Evolutionary conservation across 2,888 invertebrate genomes (phyloP), one percentile per base, ranked within the genome.

Genomic region (Andricus quercusramuli): DNA sequence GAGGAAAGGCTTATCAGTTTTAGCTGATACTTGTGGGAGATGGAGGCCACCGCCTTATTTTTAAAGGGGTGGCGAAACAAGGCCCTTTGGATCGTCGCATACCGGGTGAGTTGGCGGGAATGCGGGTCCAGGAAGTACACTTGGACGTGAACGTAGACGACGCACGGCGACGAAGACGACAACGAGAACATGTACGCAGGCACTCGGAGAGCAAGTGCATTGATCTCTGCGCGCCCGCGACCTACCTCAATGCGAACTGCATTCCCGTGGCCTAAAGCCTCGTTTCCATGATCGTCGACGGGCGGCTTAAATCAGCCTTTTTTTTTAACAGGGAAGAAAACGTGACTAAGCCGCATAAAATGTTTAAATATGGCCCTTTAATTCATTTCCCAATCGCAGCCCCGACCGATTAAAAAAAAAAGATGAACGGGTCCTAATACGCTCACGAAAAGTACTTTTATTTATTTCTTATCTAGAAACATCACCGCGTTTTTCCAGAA

Each of bases 241-340:
- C 90, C 91, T 91, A 88, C 90, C 90, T 90, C 90, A 91, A 90
- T 85, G 85, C 88, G 86, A 89, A 89, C 89, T 89, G 89, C 89
- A 90, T 88, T 88, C 84, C 83, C 78, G 68, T 77, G 25, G 68
- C 80, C 78, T 62, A 77, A 78, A 77, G 78, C 78, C 66, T 66
- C 77, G 76, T 68, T 76, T 77, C 79, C 77, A 74, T 65, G 80
- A 44, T 59, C 79, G 64, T 47, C 78, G 41, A 37, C 56, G 37
- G 32, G 32, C 29, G 1, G 3, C 37, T 37, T 37, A 70, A 32
- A 20, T 25, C 32, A 56, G 17, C n/a, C 32, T 20, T 22, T 13
- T 22, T 13, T 22, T 25, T 13, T 11, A 62, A 62, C 4, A 25
- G 13, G 37, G 8, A 9, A 37, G 8, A 37, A 37, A 37, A 37